These are phyloP conservation scores for Lucilia sericata DNA, from an alignment of 1,140 invertebrate species.

Conservation along the genomic window DNA sequence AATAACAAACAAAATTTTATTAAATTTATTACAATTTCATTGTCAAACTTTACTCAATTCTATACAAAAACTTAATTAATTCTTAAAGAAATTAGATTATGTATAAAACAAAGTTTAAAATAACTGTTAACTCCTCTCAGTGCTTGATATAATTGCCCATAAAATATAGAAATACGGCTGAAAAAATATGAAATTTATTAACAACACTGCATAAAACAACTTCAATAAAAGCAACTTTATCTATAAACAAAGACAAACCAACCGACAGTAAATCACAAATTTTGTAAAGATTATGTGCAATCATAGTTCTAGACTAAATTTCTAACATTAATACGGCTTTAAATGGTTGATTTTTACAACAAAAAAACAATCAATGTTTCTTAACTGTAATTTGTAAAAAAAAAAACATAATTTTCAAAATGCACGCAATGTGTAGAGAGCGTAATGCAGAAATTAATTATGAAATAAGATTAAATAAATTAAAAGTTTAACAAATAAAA, in stretches of 20 bases:
- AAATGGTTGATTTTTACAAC: neutral
- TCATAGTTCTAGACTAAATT: neutral
- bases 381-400: neutral
- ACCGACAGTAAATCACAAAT: neutral
- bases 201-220: no score
- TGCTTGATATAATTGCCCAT: neutral
- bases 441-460: neutral
- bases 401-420: neutral
- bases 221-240: neutral
- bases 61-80: no score
- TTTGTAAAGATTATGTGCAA: neutral
- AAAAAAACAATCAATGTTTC: neutral
- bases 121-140: neutral
- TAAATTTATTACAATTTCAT: no score
- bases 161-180: no score
- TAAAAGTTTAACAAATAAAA: neutral
- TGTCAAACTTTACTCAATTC: no score
- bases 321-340: neutral
- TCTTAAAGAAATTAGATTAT: no score
- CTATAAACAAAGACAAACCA: neutral
- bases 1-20: no score
- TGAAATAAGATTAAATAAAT: neutral
- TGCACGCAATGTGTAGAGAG: conserved; percentile 6
- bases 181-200: no score
- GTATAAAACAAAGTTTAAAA: no score